Conservation (phyloP, 2,797 vertebrate genomes). For the Decapterus maruadsi region DNA sequence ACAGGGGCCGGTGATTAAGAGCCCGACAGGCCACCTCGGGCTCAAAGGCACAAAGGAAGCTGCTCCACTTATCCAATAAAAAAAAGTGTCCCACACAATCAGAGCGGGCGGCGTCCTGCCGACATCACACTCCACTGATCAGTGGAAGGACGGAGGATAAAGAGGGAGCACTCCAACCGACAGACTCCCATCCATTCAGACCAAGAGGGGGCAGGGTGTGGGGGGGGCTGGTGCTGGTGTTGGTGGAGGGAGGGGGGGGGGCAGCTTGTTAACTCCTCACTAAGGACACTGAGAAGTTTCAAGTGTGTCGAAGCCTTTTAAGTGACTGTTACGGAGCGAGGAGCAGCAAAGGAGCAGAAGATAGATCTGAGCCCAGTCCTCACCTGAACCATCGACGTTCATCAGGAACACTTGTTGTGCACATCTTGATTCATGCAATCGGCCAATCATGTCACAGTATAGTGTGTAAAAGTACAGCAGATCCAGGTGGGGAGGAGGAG, state of each 20-base stretch:
- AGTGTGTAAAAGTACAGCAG: neutral
- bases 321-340: neutral
- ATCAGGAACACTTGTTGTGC: neutral
- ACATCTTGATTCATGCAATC: neutral
- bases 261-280: conserved; percentile 66
- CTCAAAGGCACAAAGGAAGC: conserved; percentile 84
- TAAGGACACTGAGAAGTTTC: conserved; percentile 46
- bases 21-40: conserved; percentile 81
- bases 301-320: conserved; percentile 31
- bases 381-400: neutral
- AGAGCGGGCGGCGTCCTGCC: conserved; percentile 63
- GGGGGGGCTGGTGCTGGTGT: neutral
- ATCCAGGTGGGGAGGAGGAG: neutral
- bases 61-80: conserved; percentile 85
- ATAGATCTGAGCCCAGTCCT: neutral
- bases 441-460: neutral
- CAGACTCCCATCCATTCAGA: conserved; percentile 43
- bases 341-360: neutral
- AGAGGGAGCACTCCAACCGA: conserved; percentile 56
- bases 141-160: conserved; percentile 52
- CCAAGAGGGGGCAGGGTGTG: neutral
- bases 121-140: conserved; percentile 78
- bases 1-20: conserved; percentile 82
- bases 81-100: conserved; percentile 70
- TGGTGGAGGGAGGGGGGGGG: neutral